Evolutionary conservation across 2,888 invertebrate species (phyloP).

Genomic region (Epiblema foenella): DNA sequence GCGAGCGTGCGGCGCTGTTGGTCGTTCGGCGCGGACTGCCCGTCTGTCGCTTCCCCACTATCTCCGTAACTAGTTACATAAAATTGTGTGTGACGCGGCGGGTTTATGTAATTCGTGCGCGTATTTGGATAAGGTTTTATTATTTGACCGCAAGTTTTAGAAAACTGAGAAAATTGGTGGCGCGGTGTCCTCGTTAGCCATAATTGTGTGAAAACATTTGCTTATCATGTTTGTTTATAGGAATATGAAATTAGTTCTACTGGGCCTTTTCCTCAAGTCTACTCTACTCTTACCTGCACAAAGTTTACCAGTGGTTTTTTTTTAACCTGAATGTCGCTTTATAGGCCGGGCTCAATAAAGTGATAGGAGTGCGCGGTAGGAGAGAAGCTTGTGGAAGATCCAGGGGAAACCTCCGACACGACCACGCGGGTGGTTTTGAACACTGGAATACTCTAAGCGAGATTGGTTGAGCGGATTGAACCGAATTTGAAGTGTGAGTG

Average conservation of each 20-base stretch:
- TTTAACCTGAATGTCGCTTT: no score
- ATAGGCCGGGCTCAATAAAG: no score
- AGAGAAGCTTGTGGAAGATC: no score
- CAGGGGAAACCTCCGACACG: no score
- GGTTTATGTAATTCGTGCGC: slow-evolving; percentile 54
- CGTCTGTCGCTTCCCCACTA: slow-evolving; percentile 40
- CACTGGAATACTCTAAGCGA: no score
- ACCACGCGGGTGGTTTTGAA: no score
- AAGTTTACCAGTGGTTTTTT: no score
- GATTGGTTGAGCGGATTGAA: no score
- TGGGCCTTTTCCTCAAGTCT: no score
- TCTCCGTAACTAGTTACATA: slow-evolving; percentile 54
- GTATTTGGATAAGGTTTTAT: slow-evolving; percentile 39
- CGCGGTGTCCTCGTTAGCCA: neutral
- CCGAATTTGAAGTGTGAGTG: no score
- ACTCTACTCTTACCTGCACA: no score
- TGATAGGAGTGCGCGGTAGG: no score
- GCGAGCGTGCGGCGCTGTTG: slow-evolving; percentile 56
- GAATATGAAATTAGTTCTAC: neutral
- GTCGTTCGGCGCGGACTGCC: slow-evolving; percentile 55
- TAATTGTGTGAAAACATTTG: slow-evolving; percentile 1
- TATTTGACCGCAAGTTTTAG: slow-evolving; percentile 41
- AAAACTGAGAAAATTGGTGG: slow-evolving; percentile 35
- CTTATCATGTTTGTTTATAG: neutral
- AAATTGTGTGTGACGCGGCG: slow-evolving; percentile 53